Conservation (phyloP, 2,113 vertebrate species). For the Typhlomys cinereus region DNA sequence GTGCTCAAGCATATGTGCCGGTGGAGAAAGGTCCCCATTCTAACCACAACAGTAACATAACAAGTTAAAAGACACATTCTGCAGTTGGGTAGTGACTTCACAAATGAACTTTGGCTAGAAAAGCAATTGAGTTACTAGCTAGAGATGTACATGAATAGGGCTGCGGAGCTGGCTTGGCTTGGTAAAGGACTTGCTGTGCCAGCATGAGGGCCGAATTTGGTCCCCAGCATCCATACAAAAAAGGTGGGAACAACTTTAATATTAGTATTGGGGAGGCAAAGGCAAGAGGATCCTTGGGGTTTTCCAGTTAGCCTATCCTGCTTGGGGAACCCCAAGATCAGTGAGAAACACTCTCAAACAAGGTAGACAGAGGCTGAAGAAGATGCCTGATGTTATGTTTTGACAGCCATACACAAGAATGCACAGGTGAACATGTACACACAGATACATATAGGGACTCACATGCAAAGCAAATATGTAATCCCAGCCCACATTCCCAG, state of each 20-base stretch:
- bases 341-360: background rate
- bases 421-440: background rate
- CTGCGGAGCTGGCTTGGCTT: background rate
- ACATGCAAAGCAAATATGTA: background rate
- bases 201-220: background rate
- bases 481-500: background rate
- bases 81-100: background rate
- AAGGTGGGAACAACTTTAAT: background rate
- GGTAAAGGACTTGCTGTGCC: background rate
- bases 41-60: too few relatives aligned
- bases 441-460: background rate
- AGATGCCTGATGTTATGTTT: background rate
- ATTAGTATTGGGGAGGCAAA: background rate
- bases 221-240: background rate
- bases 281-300: background rate
- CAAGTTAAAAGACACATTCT: background rate
- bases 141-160: background rate
- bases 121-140: background rate
- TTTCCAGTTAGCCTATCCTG: too few relatives aligned
- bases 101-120: background rate
- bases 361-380: background rate
- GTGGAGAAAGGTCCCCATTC: too few relatives aligned
- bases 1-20: too few relatives aligned
- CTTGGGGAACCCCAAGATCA: background rate
- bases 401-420: background rate